Base-by-base conservation (phyloP, 2,113 vertebrate genomes). In the Chunga burmeisteri region DNA sequence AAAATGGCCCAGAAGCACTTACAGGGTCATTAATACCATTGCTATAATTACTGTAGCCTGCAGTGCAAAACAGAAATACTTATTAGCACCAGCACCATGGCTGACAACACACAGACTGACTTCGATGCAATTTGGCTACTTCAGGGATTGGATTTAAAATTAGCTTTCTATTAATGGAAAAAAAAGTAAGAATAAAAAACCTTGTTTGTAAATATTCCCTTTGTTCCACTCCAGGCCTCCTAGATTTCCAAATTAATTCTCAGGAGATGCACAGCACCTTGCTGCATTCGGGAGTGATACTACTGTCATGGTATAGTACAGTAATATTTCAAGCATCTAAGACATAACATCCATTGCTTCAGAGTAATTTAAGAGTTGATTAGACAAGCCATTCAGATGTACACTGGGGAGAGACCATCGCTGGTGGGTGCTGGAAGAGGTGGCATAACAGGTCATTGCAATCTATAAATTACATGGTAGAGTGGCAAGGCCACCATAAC, bases 21-120 rank as follows among this genome's bases (percentile, higher is more conserved):
- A 16, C 12, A 65, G 71, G 65, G 36, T 74, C 80, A 74, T 84
- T 88, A 77, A 75, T 72, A 20, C 44, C 1, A 65, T 96, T 95
- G 78, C 87, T 93, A 91, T 95, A 96, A 81, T 84, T 89, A 95
- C 91, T 53, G 91, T 8, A 85, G 89, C 89, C 78, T 84, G 44
- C 70, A 38, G 84, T 65, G 65, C 79, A 74, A 84, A 93, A 42
- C 86, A 96, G 61, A 68, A 90, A 79, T 46, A 38, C 50, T 78
- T 49, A 42, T 44, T 90, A 96, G 72, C 85, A 95, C 68, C 91
- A 94, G 73, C 46, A 82, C 63, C 10, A 17, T 20, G 1, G 1
- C 3, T 95, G 86, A 96, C 68, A 92, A 81, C 86, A 93, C 62
- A 81, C 90, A 94, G 75, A 6, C 90, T 68, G 47, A 47, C 73